A percentile compares a stretch with the other conserved stretches of the same genome.
phyloP scores from a whole-genome alignment of 2,888 invertebrate genomes.

The Tortrix viridana region DNA sequence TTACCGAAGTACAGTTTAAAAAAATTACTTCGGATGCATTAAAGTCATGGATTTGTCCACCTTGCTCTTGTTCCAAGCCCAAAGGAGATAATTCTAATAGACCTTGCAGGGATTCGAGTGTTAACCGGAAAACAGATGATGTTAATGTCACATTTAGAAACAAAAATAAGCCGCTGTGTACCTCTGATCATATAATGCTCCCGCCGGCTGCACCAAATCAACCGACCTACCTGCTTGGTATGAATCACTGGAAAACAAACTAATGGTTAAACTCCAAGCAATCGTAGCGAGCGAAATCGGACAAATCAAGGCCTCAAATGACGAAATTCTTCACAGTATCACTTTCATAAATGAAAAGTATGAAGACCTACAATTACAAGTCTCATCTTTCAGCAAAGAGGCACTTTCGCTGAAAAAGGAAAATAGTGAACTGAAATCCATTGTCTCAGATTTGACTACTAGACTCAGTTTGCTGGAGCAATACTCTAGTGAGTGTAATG shows the following conservation, averaged over 20 bases:
- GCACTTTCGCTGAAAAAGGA: neutral
- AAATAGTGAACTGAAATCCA: neutral
- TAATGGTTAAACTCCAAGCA: neutral
- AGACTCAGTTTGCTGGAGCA: neutral
- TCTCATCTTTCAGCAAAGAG: neutral
- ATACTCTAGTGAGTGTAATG: neutral
- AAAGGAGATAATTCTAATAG: neutral
- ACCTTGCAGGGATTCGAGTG: neutral
- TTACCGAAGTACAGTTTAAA: neutral
- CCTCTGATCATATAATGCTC: neutral
- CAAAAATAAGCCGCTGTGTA: neutral
- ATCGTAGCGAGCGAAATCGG: neutral
- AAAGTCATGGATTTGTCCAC: slow-evolving; percentile 1
- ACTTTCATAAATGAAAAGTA: neutral
- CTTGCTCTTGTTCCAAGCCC: neutral
- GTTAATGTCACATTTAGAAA: neutral
- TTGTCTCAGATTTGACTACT: neutral
- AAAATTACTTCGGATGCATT: neutral
- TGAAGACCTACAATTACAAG: neutral
- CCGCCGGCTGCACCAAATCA: neutral
- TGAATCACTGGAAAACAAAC: neutral
- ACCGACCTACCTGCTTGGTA: neutral
- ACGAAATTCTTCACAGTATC: neutral
- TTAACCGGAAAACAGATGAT: neutral
- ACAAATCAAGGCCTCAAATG: neutral